A percentile compares a stretch with the other conserved stretches of the same genome.
Conservation (phyloP, 2,797 vertebrate genomes). For the Myripristis murdjan region DNA sequence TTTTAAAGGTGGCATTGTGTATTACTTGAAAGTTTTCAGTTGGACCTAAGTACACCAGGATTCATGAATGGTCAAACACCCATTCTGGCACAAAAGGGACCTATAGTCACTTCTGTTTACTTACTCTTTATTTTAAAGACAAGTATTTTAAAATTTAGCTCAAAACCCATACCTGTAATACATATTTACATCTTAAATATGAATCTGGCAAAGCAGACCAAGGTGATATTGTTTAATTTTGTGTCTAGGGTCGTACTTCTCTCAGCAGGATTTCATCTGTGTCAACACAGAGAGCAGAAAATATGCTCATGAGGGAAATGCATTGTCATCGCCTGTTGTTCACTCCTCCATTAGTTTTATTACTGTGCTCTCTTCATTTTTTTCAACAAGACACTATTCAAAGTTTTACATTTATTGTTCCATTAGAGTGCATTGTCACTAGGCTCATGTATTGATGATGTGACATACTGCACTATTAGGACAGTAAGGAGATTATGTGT, state of each 20-base stretch:
- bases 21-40: background rate
- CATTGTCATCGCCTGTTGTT: conserved; percentile 3
- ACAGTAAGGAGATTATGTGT: conserved; percentile 41
- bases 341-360: background rate
- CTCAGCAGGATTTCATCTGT: no score
- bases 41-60: background rate
- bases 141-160: no score
- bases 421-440: conserved; percentile 33
- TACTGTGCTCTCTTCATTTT: background rate
- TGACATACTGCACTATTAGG: conserved; percentile 43
- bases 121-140: no score
- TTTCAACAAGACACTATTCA: conserved; percentile 13
- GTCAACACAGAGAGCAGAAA: no score
- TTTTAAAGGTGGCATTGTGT: background rate
- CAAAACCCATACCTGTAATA: no score
- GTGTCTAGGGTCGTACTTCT: no score
- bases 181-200: no score
- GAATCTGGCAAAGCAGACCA: no score
- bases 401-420: conserved; percentile 20
- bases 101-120: no score
- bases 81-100: no score
- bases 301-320: background rate
- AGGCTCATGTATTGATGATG: conserved; percentile 76
- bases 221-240: no score
- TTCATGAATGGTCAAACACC: background rate